These are phyloP conservation scores for Gastracanthus pulcherrimus DNA, from an alignment of 2,888 invertebrate species.

Conservation along the genomic window DNA sequence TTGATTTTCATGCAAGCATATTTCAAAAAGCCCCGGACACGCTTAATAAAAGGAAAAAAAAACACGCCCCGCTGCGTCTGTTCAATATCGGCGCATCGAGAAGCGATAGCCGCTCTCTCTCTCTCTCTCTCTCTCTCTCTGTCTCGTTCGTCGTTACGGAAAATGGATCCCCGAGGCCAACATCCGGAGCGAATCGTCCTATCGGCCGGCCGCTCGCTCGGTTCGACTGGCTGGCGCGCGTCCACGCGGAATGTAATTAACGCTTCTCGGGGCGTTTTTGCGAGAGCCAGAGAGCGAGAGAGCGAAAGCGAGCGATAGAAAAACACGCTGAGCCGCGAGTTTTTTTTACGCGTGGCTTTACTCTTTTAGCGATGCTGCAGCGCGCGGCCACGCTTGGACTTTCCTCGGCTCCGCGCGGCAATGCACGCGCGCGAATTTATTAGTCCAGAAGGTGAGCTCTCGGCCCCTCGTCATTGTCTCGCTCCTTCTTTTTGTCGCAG, in stretches of 20 bases:
- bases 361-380: too few species aligned
- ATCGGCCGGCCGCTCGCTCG: constrained; percentile 56
- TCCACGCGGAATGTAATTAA: constrained; percentile 40
- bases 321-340: too few species aligned
- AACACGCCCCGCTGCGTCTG: background rate
- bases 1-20: background rate
- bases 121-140: too few species aligned
- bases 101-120: constrained; percentile 22
- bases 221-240: background rate
- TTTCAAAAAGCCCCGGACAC: background rate
- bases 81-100: constrained; percentile 16
- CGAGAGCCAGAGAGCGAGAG: too few species aligned
- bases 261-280: constrained; percentile 25
- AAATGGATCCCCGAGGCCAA: constrained; percentile 47
- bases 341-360: too few species aligned
- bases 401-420: background rate
- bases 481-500: background rate
- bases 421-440: constrained; percentile 62
- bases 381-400: background rate
- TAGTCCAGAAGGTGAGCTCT: constrained; percentile 61
- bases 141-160: constrained; percentile 18
- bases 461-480: background rate
- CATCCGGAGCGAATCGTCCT: constrained; percentile 66
- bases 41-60: background rate
- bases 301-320: too few species aligned